Percentiles rank a stretch among this genome's conserved stretches.
phyloP scores from a whole-genome alignment of 2,888 invertebrate species.

The Opisthograptis luteolata region DNA sequence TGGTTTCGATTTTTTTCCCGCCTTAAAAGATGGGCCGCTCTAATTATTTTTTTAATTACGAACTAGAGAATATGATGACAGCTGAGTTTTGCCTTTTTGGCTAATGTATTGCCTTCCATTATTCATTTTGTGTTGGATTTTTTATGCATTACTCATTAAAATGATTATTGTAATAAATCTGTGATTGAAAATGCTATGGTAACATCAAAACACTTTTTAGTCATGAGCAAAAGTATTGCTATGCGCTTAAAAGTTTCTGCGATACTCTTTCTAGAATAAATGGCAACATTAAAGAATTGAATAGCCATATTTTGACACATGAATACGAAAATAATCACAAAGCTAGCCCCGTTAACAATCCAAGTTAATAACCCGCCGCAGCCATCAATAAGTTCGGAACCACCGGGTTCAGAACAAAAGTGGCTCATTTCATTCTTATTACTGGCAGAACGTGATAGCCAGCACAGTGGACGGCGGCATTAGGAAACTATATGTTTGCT shows the following conservation, averaged over 20 bases:
- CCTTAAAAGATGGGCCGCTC: slow-evolving; percentile 34
- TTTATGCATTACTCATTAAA: neutral
- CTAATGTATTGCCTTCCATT: slow-evolving; percentile 39
- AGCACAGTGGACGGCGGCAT: slow-evolving; percentile 39
- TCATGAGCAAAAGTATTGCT: no score
- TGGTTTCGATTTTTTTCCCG: slow-evolving; percentile 31
- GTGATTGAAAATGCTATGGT: no score
- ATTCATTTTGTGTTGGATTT: slow-evolving; percentile 23
- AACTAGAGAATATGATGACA: slow-evolving; percentile 46
- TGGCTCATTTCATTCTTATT: slow-evolving; percentile 34
- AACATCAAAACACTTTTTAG: no score
- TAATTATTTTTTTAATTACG: slow-evolving; percentile 56
- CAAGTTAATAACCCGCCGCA: slow-evolving; percentile 1
- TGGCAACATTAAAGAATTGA: no score
- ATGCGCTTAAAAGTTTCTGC: no score
- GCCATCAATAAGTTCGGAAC: slow-evolving; percentile 5
- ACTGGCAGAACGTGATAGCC: slow-evolving; percentile 45
- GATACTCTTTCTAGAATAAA: no score
- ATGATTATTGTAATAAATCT: neutral
- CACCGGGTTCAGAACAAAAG: slow-evolving; percentile 19
- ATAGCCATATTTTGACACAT: no score
- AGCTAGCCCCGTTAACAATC: slow-evolving; percentile 4
- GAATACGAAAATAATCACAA: neutral
- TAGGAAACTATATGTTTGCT: slow-evolving; percentile 12
- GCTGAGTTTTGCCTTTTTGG: slow-evolving; percentile 43